These are phyloP conservation scores for Scylla paramamosain DNA, from an alignment of 1,140 invertebrate species.

Conservation along the genomic window DNA sequence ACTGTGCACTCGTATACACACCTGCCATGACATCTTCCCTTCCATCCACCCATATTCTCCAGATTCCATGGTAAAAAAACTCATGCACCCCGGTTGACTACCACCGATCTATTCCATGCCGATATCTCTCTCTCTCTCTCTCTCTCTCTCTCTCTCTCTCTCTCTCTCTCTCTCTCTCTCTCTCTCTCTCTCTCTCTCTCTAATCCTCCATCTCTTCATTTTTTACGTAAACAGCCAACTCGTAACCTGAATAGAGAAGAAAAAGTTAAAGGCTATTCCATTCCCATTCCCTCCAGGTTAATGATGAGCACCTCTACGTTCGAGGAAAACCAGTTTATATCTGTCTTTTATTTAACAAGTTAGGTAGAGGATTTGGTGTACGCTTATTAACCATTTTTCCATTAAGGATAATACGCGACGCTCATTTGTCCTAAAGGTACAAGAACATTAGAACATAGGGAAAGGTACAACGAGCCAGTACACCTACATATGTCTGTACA, in stretches of 20 bases:
- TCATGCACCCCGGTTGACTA: too few species aligned
- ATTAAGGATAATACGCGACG: too few species aligned
- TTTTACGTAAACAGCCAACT: not conserved
- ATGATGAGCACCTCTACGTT: not conserved
- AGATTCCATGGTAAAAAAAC: not conserved
- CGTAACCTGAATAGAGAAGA: not conserved
- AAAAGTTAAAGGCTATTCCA: not conserved
- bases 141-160: conserved; percentile 33
- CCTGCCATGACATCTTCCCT: not conserved
- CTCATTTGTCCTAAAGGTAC: too few species aligned
- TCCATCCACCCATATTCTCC: not conserved
- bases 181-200: conserved; percentile 61
- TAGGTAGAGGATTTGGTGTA: too few species aligned
- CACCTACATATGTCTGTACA: too few species aligned
- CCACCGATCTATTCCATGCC: too few species aligned
- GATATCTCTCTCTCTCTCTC: not conserved
- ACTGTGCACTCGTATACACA: too few species aligned
- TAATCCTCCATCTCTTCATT: not conserved
- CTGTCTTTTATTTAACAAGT: not conserved
- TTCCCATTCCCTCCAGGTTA: not conserved
- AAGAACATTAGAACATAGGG: too few species aligned
- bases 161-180: conserved; percentile 52
- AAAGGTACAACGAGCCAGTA: too few species aligned
- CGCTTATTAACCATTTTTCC: too few species aligned
- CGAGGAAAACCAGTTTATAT: not conserved